phyloP scores from a whole-genome alignment of 1,140 invertebrate genomes.

The Pentalonia nigronervosa region DNA sequence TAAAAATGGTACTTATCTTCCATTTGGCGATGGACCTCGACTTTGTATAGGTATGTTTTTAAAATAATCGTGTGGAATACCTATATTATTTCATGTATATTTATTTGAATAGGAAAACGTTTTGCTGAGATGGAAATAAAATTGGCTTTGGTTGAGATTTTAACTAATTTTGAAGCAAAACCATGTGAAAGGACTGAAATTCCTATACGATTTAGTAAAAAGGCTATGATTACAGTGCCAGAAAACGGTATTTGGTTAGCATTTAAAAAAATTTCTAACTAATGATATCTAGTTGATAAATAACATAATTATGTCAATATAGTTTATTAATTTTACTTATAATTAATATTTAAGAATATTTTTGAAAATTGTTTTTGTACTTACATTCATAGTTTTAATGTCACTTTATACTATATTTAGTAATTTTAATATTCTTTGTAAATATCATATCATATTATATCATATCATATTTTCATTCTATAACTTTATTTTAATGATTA shows the following conservation, averaged over 20 bases:
- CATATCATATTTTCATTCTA: no score
- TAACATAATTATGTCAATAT: not conserved
- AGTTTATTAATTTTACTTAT: not conserved
- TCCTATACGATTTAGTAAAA: slow-evolving; percentile 16
- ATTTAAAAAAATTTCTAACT: slow-evolving; percentile 45
- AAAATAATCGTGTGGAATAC: not conserved
- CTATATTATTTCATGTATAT: not conserved
- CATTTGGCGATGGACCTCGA: slow-evolving; percentile 79
- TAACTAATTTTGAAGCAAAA: slow-evolving; percentile 30
- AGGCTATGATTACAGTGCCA: not conserved
- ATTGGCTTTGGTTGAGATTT: slow-evolving; percentile 55
- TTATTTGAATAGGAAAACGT: slow-evolving; percentile 59
- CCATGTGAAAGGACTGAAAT: slow-evolving; percentile 32
- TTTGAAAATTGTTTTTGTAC: not conserved
- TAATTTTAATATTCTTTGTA: not conserved
- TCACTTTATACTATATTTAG: not conserved
- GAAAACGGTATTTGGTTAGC: slow-evolving; percentile 40
- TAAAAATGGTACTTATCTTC: slow-evolving; percentile 69
- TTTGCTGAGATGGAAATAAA: slow-evolving; percentile 61
- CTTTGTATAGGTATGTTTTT: slow-evolving; percentile 70
- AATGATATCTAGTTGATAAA: not conserved
- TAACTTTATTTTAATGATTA: not conserved
- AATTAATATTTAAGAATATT: not conserved
- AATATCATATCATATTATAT: no score
- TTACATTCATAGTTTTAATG: not conserved